phyloP scores from a whole-genome alignment of 2,888 invertebrate species.

The Glyphotaelius pellucidus region DNA sequence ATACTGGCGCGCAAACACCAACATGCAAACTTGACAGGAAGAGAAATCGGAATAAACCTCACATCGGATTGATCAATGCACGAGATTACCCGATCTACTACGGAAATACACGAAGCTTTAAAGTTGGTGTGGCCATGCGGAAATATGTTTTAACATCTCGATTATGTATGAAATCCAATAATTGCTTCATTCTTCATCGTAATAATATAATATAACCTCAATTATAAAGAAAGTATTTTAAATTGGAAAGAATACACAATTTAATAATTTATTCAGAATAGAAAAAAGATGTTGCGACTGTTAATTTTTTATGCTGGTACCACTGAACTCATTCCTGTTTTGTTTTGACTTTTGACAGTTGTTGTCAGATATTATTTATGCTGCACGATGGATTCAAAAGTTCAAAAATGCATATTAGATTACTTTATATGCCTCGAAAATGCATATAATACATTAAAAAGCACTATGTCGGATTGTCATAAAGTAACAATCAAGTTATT shows the following conservation, averaged over 20 bases:
- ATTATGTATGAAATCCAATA: too few relatives aligned
- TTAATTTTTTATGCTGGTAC: neutral
- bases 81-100: neutral
- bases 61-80: neutral
- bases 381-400: constrained; percentile 73
- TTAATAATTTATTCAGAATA: too few relatives aligned
- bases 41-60: neutral
- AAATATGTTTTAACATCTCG: too few relatives aligned
- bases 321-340: neutral
- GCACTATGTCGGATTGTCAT: constrained; percentile 76
- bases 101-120: too few relatives aligned
- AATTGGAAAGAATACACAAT: too few relatives aligned
- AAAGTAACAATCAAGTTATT: constrained; percentile 75
- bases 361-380: neutral
- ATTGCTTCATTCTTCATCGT: too few relatives aligned
- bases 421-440: constrained; percentile 77
- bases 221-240: too few relatives aligned
- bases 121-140: too few relatives aligned
- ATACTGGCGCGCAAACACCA: constrained; percentile 54
- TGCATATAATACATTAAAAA: constrained; percentile 74
- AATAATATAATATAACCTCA: too few relatives aligned
- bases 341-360: neutral
- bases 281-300: too few relatives aligned
- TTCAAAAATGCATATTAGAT: constrained; percentile 77
- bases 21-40: constrained; percentile 67